Percentiles rank a stretch among this genome's conserved stretches.
These are phyloP conservation scores for Pocillopora damicornis DNA, from an alignment of 64 coral and sea anemone species.

Conservation along the genomic window DNA sequence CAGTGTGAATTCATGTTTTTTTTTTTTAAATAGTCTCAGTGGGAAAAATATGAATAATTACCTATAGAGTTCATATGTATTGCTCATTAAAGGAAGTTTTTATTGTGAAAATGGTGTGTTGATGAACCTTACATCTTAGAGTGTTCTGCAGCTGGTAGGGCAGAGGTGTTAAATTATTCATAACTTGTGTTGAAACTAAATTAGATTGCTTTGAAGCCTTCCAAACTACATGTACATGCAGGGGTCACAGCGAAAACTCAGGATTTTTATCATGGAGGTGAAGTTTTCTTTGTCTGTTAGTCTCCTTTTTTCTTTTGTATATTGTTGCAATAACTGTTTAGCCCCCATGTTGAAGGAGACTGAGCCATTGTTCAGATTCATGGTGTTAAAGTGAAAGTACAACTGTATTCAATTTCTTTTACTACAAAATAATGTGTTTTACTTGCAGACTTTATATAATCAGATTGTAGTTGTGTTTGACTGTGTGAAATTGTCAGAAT, in stretches of 20 bases:
- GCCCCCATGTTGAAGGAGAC: neutral
- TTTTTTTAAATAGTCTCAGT: no score
- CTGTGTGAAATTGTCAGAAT: neutral
- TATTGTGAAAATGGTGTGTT: neutral
- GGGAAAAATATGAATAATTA: neutral
- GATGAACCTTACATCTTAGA: constrained; percentile 41
- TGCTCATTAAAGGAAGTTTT: neutral
- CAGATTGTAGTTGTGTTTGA: neutral
- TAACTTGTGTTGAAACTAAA: constrained; percentile 29
- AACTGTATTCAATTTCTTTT: neutral
- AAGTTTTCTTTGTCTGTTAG: neutral
- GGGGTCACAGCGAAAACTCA: constrained; percentile 35
- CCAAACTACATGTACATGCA: constrained; percentile 36
- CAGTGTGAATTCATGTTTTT: no score
- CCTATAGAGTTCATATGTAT: neutral
- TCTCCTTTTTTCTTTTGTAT: neutral
- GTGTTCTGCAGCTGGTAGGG: constrained; percentile 41
- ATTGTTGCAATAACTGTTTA: neutral
- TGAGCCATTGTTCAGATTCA: neutral
- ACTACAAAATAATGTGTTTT: neutral
- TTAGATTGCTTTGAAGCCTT: constrained; percentile 27
- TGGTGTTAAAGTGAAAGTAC: neutral
- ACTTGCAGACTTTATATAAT: neutral
- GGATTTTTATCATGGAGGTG: constrained; percentile 43
- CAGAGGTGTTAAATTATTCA: constrained; percentile 25